Conservation (phyloP, 2,113 vertebrate species). For the Stictonetta naevosa region DNA sequence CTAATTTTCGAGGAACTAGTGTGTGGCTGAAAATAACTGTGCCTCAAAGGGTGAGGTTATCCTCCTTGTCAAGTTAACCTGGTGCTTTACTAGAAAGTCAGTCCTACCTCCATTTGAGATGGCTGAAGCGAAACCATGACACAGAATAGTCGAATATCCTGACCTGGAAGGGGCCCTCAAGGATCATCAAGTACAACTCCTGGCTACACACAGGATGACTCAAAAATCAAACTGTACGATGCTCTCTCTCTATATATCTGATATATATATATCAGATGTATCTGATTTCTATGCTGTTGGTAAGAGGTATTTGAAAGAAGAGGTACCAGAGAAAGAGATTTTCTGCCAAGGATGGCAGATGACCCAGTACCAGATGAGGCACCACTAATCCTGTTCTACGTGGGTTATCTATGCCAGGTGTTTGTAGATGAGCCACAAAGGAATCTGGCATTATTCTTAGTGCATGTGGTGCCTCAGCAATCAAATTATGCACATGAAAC, state of each 20-base stretch:
- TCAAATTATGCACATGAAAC: accelerated
- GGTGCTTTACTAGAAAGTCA: background rate
- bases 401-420: background rate
- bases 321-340: background rate
- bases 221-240: background rate
- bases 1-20: background rate
- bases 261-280: background rate
- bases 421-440: background rate
- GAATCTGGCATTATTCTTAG: background rate
- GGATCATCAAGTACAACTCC: background rate
- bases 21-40: background rate
- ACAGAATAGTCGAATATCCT: background rate
- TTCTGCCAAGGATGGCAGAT: background rate
- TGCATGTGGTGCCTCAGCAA: background rate
- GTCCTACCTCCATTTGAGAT: background rate
- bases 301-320: background rate
- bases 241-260: too few species aligned
- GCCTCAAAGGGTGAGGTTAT: background rate
- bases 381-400: background rate
- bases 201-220: background rate
- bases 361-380: background rate
- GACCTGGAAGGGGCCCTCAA: background rate
- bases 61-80: background rate
- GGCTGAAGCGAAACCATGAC: background rate
- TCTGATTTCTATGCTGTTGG: background rate